phyloP scores from a whole-genome alignment of 37 sponge, comb jelly and placozoan genomes.

The Ephydatia muelleri region DNA sequence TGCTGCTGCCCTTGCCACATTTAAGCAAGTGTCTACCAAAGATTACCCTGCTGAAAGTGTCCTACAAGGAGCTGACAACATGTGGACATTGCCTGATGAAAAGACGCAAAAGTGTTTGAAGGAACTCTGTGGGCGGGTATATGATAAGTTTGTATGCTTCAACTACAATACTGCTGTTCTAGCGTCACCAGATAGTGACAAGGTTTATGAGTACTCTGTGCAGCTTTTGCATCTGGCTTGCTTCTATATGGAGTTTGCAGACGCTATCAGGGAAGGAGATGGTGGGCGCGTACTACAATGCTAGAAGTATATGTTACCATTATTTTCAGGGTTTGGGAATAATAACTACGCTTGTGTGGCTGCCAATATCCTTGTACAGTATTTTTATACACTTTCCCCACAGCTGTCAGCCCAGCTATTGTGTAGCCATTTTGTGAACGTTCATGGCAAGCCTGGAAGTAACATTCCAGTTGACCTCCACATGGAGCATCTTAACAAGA shows the following conservation, averaged over 20 bases:
- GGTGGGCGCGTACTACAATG: not conserved
- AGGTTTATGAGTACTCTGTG: too few species aligned
- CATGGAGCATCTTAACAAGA: conserved; percentile 38
- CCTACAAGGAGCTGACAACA: too few species aligned
- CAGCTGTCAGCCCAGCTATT: conserved; percentile 23
- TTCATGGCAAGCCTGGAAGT: conserved; percentile 11
- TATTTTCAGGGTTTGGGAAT: conserved; percentile 21
- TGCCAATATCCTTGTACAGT: conserved; percentile 11
- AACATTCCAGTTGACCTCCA: conserved; percentile 40
- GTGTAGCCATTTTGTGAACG: conserved; percentile 38
- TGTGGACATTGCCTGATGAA: too few species aligned
- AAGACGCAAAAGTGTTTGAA: too few species aligned
- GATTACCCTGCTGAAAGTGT: too few species aligned
- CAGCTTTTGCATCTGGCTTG: too few species aligned
- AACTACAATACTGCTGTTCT: not conserved
- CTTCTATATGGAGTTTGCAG: too few species aligned
- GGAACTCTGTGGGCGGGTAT: too few species aligned
- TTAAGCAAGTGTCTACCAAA: too few species aligned
- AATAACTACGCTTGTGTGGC: not conserved
- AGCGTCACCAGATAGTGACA: not conserved
- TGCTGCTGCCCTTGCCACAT: too few species aligned
- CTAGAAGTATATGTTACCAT: conserved; percentile 17
- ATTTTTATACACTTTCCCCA: conserved; percentile 4
- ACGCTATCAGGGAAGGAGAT: too few species aligned
- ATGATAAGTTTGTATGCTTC: not conserved